Evolutionary conservation across 2,888 invertebrate genomes (phyloP), one percentile per base, ranked within the genome.

Genomic region (Cordylochernes scorpioides): DNA sequence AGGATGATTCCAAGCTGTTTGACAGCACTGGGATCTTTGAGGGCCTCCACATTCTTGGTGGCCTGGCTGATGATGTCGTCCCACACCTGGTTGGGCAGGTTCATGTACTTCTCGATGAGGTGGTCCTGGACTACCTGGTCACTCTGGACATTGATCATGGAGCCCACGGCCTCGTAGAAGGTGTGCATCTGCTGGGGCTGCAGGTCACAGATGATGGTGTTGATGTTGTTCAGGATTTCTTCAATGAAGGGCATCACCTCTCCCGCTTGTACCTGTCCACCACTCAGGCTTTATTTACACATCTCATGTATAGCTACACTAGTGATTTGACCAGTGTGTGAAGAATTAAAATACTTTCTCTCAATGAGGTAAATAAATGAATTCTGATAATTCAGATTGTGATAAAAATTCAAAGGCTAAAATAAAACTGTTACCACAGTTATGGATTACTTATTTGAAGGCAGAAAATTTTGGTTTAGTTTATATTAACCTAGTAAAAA

Each of bases 91-190:
- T 99, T 97, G 9, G 97, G 97, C 40, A 97, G 61, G 46, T 70
- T 59, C 94, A 99, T 97, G 49, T 94, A 88, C 47, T 84, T 78
- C 49, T 91, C 88, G 49, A 99, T 91, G 21, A 97, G 64, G 39
- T 69, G 68, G 52, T 91, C 88, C 55, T 94, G 91, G 18, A 73
- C 68, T 26, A 71, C 66, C 47, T 71, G 68, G 55, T 94, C 88
- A 10, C 72, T 65, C 57, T 91, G 86, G 25, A 91, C 84, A 50
- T 75, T 75, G 49, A 99, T 94, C 86, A 99, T 94, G 52, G 86
- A 80, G 15, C 94, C 97, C 29, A 97, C 88, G 22, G 97, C 94
- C 59, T 97, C 97, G 55, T 94, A 97, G 59, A 97, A 97, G 27
- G 94, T 97, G 53, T 97, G 91, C 21, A 71, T 84, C 67, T 97